These are phyloP conservation scores for Pseudochirops cupreus DNA, from an alignment of 2,797 vertebrate species.

Conservation along the genomic window DNA sequence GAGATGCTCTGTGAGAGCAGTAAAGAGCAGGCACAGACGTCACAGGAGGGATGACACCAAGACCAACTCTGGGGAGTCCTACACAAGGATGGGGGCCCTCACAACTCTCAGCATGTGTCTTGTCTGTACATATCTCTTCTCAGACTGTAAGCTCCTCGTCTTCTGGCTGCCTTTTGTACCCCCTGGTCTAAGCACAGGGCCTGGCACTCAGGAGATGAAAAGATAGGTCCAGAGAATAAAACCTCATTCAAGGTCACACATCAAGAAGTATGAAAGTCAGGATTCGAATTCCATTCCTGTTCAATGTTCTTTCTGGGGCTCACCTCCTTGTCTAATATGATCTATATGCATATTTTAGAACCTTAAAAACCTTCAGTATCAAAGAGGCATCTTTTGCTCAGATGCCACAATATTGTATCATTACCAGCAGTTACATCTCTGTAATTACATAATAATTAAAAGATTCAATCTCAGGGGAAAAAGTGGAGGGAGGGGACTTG, in stretches of 20 bases:
- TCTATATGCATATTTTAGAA: not conserved
- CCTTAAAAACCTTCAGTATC: not conserved
- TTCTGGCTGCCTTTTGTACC: not conserved
- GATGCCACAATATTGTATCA: not conserved
- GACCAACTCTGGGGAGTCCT: not conserved
- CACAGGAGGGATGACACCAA: not conserved
- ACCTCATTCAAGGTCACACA: not conserved
- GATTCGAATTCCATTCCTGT: not conserved
- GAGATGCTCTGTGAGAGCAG: not conserved
- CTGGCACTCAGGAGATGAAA: not conserved
- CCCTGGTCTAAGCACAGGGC: too few relatives aligned
- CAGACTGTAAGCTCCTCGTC: not conserved
- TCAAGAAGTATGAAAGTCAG: not conserved
- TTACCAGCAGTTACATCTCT: not conserved
- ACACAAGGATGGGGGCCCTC: not conserved
- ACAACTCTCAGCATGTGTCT: not conserved
- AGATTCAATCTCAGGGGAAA: not conserved
- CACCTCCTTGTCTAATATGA: not conserved
- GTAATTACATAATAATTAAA: not conserved
- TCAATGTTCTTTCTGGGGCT: not conserved
- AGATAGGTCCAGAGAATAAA: not conserved
- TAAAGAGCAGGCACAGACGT: not conserved
- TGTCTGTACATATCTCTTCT: not conserved
- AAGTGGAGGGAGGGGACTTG: not conserved
- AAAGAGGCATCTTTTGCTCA: not conserved